phyloP scores from a whole-genome alignment of 2,888 invertebrate genomes.

The Elysia crispata region DNA sequence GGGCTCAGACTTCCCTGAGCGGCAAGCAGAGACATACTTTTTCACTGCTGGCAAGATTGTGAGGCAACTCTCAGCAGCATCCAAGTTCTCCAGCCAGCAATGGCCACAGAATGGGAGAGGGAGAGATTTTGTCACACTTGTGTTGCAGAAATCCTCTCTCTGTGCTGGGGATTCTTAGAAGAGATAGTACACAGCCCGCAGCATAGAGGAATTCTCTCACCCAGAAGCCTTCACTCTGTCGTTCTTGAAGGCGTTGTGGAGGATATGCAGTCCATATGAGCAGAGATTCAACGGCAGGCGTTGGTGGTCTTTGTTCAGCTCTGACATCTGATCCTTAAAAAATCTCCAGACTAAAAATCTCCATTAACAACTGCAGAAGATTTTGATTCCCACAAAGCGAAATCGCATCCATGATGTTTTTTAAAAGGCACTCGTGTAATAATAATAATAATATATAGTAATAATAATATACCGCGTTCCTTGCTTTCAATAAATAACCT shows the following conservation, averaged over 20 bases:
- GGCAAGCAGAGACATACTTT: background rate
- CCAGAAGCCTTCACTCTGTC: background rate
- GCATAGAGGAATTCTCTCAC: background rate
- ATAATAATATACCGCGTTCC: no score
- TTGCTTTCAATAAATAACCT: no score
- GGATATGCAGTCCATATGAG: background rate
- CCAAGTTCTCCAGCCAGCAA: background rate
- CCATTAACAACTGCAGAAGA: no score
- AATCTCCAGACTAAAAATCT: no score
- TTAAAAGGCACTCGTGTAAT: no score
- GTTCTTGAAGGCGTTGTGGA: background rate
- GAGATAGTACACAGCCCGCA: background rate
- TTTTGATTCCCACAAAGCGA: no score
- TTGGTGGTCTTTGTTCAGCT: no score
- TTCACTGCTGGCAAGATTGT: background rate
- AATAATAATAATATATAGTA: no score
- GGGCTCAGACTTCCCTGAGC: background rate
- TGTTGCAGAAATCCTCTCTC: background rate
- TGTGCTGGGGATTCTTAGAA: background rate
- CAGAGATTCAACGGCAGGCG: background rate
- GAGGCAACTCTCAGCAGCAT: background rate
- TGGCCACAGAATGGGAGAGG: background rate
- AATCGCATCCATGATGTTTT: no score
- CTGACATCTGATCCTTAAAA: no score
- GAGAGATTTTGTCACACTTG: background rate